These are phyloP conservation scores for Salvator merianae DNA, from an alignment of 2,113 vertebrate species.

Conservation along the genomic window DNA sequence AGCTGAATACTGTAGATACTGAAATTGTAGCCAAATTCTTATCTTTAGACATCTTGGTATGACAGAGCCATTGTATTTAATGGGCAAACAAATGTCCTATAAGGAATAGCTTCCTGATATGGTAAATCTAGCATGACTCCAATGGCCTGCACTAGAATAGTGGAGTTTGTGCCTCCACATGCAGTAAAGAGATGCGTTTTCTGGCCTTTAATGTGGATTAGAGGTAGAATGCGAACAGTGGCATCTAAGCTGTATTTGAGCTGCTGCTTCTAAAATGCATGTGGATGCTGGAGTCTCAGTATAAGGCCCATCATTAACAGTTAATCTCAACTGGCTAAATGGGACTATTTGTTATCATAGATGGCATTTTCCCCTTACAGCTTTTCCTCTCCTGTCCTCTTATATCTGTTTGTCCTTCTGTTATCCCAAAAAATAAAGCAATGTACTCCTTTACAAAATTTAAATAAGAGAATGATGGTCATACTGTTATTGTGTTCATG, in stretches of 20 bases:
- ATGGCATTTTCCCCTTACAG: too few species aligned
- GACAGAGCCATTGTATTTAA: background rate
- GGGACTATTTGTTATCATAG: background rate
- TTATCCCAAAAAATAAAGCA: background rate
- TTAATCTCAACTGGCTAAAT: background rate
- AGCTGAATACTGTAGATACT: background rate
- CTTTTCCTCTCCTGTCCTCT: too few species aligned
- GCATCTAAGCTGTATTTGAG: too few species aligned
- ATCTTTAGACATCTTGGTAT: background rate
- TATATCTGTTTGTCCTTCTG: background rate
- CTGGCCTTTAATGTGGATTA: too few species aligned
- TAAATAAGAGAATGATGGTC: background rate
- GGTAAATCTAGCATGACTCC: background rate
- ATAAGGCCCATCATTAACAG: background rate
- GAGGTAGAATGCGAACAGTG: too few species aligned
- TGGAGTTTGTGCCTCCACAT: background rate
- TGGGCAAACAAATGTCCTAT: background rate
- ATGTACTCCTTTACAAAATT: background rate
- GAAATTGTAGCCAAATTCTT: background rate
- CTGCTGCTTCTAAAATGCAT: too few species aligned
- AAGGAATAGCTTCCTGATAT: background rate
- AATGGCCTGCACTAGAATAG: background rate
- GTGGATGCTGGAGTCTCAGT: too few species aligned
- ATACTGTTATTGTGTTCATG: too few species aligned
- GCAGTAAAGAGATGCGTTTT: too few species aligned